Percentiles rank a stretch among this genome's conserved stretches.
These are phyloP conservation scores for Panorpa germanica DNA, from an alignment of 2,888 invertebrate genomes.

Conservation along the genomic window DNA sequence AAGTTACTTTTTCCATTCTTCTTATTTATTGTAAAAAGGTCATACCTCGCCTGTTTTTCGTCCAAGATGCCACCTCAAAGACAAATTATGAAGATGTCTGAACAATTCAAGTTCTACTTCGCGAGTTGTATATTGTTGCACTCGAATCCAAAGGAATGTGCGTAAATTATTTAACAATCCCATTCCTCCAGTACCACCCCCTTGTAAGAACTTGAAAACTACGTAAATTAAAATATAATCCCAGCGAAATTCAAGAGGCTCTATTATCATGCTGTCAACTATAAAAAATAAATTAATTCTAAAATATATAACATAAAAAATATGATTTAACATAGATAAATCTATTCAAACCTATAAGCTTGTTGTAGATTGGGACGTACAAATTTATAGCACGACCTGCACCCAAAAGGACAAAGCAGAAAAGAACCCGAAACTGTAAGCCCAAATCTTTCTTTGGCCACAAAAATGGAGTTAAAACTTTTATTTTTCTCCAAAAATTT, in stretches of 20 bases:
- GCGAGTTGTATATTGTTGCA: constrained; percentile 89
- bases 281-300: constrained; percentile 17
- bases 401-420: constrained; percentile 60
- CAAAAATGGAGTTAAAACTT: constrained; percentile 69
- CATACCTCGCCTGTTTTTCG: constrained; percentile 95
- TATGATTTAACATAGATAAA: constrained; percentile 1
- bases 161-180: constrained; percentile 84
- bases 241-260: constrained; percentile 56
- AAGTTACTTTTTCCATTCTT: too few species aligned
- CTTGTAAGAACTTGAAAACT: constrained; percentile 80
- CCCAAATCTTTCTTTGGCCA: constrained; percentile 74
- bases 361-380: constrained; percentile 84
- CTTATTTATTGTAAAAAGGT: too few species aligned
- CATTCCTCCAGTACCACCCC: constrained; percentile 83
- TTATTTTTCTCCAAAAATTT: constrained; percentile 60
- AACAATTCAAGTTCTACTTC: constrained; percentile 79
- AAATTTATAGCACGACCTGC: constrained; percentile 76
- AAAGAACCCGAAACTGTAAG: constrained; percentile 63
- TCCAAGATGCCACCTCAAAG: constrained; percentile 85
- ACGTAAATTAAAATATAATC: constrained; percentile 78
- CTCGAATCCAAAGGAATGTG: constrained; percentile 84
- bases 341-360: constrained; percentile 56
- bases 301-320: constrained; percentile 11
- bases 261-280: constrained; percentile 64
- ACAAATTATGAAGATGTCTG: constrained; percentile 74